Percentiles rank a stretch among this genome's conserved stretches.
phyloP scores from a whole-genome alignment of 1,140 invertebrate genomes.

The Rhyzopertha dominica region DNA sequence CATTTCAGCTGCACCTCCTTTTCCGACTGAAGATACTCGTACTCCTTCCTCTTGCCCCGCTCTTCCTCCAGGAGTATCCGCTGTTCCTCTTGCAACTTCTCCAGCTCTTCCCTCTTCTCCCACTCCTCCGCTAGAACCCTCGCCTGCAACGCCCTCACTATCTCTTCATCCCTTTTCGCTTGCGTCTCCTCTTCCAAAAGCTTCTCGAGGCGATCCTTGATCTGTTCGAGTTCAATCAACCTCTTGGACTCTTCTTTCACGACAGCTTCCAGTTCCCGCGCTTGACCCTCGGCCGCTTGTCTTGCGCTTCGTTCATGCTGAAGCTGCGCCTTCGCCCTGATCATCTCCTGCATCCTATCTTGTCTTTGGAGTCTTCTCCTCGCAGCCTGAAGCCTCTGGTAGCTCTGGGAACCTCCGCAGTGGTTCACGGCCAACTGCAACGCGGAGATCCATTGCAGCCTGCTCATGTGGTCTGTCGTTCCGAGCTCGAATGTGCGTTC shows the following conservation, averaged over 20 bases:
- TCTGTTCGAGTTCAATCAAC: conserved; percentile 65
- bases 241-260: conserved; percentile 65
- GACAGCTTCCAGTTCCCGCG: conserved; percentile 58
- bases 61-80: conserved; percentile 65
- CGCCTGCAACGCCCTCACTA: conserved; percentile 68
- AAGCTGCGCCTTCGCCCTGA: conserved; percentile 52
- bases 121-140: conserved; percentile 75
- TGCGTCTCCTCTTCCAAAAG: conserved; percentile 74
- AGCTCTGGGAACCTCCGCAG: conserved; percentile 58
- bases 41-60: conserved; percentile 64
- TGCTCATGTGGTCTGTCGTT: conserved; percentile 62
- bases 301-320: conserved; percentile 62
- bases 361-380: conserved; percentile 56
- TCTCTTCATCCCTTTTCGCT: conserved; percentile 78
- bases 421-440: conserved; percentile 63
- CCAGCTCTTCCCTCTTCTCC: conserved; percentile 74
- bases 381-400: conserved; percentile 59
- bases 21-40: conserved; percentile 63
- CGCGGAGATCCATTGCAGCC: conserved; percentile 68
- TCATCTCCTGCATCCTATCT: conserved; percentile 52
- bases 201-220: conserved; percentile 60
- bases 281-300: conserved; percentile 61
- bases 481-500: conserved; percentile 64
- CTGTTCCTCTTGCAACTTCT: conserved; percentile 71
- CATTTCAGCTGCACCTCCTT: conserved; percentile 66